Evolutionary conservation across 2,888 invertebrate genomes (phyloP), one percentile per base, ranked within the genome.

Genomic region (Eurytoma californica): DNA sequence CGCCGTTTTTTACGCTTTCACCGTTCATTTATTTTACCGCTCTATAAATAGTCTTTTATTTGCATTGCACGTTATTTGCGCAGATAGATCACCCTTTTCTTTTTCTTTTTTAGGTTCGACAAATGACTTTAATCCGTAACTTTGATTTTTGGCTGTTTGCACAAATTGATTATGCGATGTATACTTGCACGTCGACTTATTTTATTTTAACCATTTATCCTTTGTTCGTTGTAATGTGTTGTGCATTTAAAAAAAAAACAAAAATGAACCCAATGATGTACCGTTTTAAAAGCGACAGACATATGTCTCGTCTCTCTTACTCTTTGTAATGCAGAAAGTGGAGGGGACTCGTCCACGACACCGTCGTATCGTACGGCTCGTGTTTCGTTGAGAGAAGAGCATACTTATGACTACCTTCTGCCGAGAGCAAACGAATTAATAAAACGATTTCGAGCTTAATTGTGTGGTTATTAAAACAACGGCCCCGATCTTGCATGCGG

Each of bases 271-370:
- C 68, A 47, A 77, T 77, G 63, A 20, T 81, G 55, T 65, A 77
- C 18, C 49, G 60, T 72, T 66, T 70, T 69, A 77, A 39, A 77
- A 77, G 75, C 76, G 73, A 72, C 72, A 74, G 72, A 78, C 76
- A 65, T 68, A 68, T 80, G 55, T 72, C 39, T 39, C 39, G 39
- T 80, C 79, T 80, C 69, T 72, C 68, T 76, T 77, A 72, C 72
- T 79, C 39, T 82, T 76, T 80, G 63, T 70, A 80, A 80, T 78
- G 57, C 78, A 82, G 80, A 82, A 80, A 82, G 58, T 78, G 82
- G 80, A 80, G 80, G 28, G 57, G 58, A 65, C 73, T 80, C 76
- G 78, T 76, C 75, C 82, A 82, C 73, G 78, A 82, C 78, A 80
- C 73, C 80, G 73, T 80, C 70, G 69, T 82, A 61, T 80, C 80